A percentile compares a stretch with the other conserved stretches of the same genome.
phyloP scores from a whole-genome alignment of 2,113 vertebrate species.

The Garra rufa region DNA sequence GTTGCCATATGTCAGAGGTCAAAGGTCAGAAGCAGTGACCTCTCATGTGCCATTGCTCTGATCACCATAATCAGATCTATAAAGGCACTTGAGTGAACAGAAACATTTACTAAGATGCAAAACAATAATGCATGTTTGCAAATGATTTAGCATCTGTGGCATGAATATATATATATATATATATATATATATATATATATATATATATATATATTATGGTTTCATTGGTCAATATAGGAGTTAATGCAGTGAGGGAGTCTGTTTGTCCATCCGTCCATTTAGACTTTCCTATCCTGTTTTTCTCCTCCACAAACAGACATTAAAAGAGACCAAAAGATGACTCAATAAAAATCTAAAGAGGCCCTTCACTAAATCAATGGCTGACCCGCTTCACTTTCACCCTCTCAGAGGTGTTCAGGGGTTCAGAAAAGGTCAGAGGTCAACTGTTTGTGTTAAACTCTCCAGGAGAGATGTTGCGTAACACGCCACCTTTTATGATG shows the following conservation, averaged over 20 bases:
- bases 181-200: too few species aligned
- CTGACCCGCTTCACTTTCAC: background rate
- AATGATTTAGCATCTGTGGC: background rate
- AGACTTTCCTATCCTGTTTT: background rate
- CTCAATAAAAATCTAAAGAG: constrained; percentile 38
- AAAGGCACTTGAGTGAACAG: constrained; percentile 34
- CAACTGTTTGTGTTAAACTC: constrained; percentile 33
- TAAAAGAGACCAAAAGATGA: background rate
- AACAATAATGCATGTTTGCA: background rate
- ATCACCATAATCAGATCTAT: constrained; percentile 44
- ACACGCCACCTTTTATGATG: constrained; percentile 62
- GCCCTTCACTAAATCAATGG: constrained; percentile 44
- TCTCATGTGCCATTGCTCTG: constrained; percentile 36
- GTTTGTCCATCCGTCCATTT: background rate
- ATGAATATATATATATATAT: background rate
- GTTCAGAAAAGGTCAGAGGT: constrained; percentile 51
- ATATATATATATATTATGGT: too few species aligned
- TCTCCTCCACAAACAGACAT: background rate
- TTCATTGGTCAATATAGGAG: background rate
- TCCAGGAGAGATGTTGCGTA: constrained; percentile 54
- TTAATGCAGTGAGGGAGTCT: background rate
- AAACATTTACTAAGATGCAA: constrained; percentile 29
- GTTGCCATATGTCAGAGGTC: constrained; percentile 56
- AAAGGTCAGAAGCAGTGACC: constrained; percentile 44
- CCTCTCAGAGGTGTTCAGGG: constrained; percentile 12